Base-by-base conservation (phyloP, 2,888 invertebrate genomes). In the Kryphioiulus occultus region DNA sequence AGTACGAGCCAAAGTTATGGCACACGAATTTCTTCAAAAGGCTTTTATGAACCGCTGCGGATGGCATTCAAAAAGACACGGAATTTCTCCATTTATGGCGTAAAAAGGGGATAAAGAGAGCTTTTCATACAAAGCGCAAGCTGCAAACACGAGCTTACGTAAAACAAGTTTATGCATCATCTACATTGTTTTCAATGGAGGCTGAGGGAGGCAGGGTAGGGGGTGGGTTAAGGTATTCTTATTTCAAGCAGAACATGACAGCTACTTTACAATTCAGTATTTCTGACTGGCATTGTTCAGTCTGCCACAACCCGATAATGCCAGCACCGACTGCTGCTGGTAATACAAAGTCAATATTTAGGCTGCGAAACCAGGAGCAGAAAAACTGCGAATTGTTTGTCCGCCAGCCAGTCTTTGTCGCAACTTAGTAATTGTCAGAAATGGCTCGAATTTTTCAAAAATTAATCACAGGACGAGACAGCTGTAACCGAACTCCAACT, bases 241-340 rank as follows among this genome's bases (percentile, higher is more conserved):
- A 68, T 68, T 26, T 26, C 68, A 4, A 68, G 26, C 68, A 26
- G 10, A 68, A 68, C 68, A 68, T 68, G 68, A 68, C 68, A 68
- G 68, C 68, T 68, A 68, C 68, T 68, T 68, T 68, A 26, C 68
- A 68, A 68, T 68, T 68, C 68, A 68, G 26, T 26, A 68, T 68
- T 68, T 68, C 10, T 26, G 68, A 68, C 68, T n/a, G 26, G n/a
- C 68, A 26, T 68, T 68, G 68, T 68, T 68, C 10, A 68, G 26
- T 68, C 68, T 68, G 68, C 68, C 26, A 68, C 68, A 68, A 68
- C 68, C 10, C 68, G 68, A 68, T 68, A 68, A 68, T 68, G 68
- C 68, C 26, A 5, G 7, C 4, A 7, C 68, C 0, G 68, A 26
- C 26, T 10, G 26, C 68, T 22, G 10, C n/a, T 9, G 22, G 22